phyloP scores from a whole-genome alignment of 2,888 invertebrate genomes.

The Pristionchus mayeri region DNA sequence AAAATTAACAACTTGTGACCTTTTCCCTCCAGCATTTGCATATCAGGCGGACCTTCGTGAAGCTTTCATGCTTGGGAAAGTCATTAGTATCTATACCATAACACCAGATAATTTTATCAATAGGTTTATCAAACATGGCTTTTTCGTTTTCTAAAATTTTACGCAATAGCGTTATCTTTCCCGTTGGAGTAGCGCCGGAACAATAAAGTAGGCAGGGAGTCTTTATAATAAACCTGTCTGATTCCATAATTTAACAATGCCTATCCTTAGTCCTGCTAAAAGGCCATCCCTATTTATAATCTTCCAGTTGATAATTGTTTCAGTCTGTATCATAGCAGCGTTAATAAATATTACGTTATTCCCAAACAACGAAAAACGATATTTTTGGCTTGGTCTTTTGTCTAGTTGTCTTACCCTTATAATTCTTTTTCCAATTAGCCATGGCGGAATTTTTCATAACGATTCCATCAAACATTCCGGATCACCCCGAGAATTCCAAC shows the following conservation, averaged over 20 bases:
- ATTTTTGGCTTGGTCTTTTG: neutral
- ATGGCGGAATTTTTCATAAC: neutral
- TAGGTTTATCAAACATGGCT: no score
- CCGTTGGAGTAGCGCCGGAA: no score
- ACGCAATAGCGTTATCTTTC: no score
- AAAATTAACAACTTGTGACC: no score
- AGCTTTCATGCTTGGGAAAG: no score
- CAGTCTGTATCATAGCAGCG: neutral
- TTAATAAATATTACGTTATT: neutral
- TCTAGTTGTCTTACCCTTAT: neutral
- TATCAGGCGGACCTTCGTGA: no score
- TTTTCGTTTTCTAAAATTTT: no score
- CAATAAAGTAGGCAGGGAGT: neutral
- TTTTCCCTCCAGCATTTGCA: no score
- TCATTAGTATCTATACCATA: no score
- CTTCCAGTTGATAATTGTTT: neutral
- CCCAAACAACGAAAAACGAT: neutral
- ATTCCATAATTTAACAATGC: neutral
- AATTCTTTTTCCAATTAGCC: no score
- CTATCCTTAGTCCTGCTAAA: neutral
- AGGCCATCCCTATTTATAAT: neutral
- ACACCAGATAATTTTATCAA: no score
- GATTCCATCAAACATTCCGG: neutral
- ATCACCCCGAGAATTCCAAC: neutral
- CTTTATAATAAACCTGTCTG: neutral